Evolutionary conservation across 2,888 invertebrate genomes (phyloP), one percentile per base, ranked within the genome.

Genomic region (Leptura quadrifasciata): DNA sequence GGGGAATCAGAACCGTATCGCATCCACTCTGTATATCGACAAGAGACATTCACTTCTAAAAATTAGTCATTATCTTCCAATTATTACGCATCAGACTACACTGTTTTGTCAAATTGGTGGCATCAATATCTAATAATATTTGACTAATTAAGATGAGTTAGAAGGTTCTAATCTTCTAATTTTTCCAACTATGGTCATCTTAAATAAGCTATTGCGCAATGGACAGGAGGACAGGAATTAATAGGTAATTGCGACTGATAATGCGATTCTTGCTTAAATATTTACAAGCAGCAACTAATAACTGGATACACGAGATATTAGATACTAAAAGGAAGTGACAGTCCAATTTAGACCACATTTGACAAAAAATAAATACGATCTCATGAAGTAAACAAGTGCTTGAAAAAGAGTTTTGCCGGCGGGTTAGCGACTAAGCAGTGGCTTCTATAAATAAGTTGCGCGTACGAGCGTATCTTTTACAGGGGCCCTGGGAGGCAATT

Each of bases 401-500:
- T 60, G 39, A 63, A 63, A 39, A n/a, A 20, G 35, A 18, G 20
- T 35, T 20, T 20, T 15, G 24, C 12, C 10, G 17, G 5, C 17
- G 63, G 63, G 39, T 39, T 15, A 39, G 35, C 20, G 20, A 27
- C 31, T 31, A 31, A 27, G 31, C 31, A 9, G 63, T 20, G 6
- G 63, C 39, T 39, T 63, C 39, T 39, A 39, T 63, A 63, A 63
- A 63, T 63, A 63, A 63, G 24, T 63, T 61, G 63, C 39, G 8
- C 63, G 63, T 63, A 63, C 63, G 63, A 63, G 63, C 63, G 39
- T 63, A 39, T n/a, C 63, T 39, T 63, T 35, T 63, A 63, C 63
- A 18, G 63, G 63, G 39, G 63, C 63, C 63, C 27, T 10, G 18
- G 70, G 57, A 72, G 61, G 79, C 79, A 79, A 79, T 79, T 79